These are phyloP conservation scores for Petrocephalus sullivani DNA, from an alignment of 2,797 vertebrate genomes.

Conservation along the genomic window DNA sequence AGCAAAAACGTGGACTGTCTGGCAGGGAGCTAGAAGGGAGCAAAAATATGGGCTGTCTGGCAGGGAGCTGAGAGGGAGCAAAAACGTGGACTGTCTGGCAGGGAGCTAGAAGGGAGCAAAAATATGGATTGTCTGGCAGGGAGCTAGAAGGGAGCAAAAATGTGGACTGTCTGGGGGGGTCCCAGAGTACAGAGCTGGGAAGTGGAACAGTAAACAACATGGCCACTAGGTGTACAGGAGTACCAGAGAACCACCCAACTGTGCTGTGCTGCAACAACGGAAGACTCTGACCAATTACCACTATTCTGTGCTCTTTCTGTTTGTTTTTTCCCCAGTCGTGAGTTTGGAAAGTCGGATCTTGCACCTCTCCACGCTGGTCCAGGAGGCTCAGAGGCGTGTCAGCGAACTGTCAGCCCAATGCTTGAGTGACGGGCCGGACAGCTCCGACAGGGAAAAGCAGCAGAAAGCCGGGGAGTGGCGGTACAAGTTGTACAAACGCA, in stretches of 20 bases:
- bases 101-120: not conserved
- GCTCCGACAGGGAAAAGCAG: constrained; percentile 77
- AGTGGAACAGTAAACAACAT: not conserved
- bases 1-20: not conserved
- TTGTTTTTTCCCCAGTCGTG: constrained; percentile 60
- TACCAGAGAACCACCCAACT: not conserved
- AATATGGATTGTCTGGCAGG: not conserved
- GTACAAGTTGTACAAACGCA: constrained; percentile 81
- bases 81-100: not conserved
- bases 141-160: no score
- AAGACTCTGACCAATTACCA: not conserved
- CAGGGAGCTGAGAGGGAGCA: no score
- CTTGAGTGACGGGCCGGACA: constrained; percentile 70
- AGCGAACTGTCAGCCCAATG: constrained; percentile 71
- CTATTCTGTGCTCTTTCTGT: not conserved
- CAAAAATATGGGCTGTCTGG: not conserved
- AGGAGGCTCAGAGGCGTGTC: constrained; percentile 80
- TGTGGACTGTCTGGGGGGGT: not conserved
- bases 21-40: not conserved
- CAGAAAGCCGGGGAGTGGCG: constrained; percentile 88
- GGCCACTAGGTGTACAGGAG: not conserved
- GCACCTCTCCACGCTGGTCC: constrained; percentile 72
- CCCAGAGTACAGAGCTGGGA: no score
- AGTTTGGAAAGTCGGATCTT: constrained; percentile 71
- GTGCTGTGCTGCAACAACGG: not conserved